A percentile compares a stretch with the other conserved stretches of the same genome.
Conservation (phyloP, 1,140 invertebrate genomes). For the Ectropis grisescens region DNA sequence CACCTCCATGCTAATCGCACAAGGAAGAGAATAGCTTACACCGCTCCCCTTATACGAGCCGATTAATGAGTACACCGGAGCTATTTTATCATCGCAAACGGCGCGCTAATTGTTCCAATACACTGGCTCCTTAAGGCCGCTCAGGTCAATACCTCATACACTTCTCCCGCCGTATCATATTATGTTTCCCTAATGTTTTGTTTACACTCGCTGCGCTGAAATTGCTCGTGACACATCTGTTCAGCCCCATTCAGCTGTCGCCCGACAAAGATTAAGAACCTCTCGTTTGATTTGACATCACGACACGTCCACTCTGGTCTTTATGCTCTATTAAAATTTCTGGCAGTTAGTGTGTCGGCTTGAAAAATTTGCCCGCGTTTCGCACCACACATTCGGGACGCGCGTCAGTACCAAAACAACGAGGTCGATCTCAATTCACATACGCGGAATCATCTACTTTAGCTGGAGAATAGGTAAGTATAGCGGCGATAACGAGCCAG, state of each 20-base stretch:
- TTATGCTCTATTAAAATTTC: no score
- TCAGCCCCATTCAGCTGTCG: no score
- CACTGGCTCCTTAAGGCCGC: constrained; percentile 14
- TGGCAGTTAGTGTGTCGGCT: constrained; percentile 18
- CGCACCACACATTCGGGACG: constrained; percentile 31
- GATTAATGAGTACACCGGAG: constrained; percentile 15
- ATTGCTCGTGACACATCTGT: no score
- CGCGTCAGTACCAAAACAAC: constrained; percentile 55
- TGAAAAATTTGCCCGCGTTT: constrained; percentile 22
- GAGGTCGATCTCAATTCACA: constrained; percentile 37
- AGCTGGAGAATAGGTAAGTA: constrained; percentile 44
- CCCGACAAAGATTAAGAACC: no score
- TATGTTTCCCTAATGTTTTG: no score
- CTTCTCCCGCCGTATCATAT: no score
- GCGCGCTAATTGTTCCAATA: constrained; percentile 15
- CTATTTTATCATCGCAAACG: constrained; percentile 18
- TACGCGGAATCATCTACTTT: constrained; percentile 28
- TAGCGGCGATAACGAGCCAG: constrained; percentile 55
- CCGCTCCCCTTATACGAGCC: constrained; percentile 3
- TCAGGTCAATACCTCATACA: constrained; percentile 7
- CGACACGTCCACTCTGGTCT: no score
- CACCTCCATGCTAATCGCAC: constrained; percentile 29
- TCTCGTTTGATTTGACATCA: no score
- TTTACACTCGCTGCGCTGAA: no score
- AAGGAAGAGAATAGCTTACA: constrained; percentile 29